These are phyloP conservation scores for Orthosia gothica DNA, from an alignment of 2,888 invertebrate species.

Conservation along the genomic window DNA sequence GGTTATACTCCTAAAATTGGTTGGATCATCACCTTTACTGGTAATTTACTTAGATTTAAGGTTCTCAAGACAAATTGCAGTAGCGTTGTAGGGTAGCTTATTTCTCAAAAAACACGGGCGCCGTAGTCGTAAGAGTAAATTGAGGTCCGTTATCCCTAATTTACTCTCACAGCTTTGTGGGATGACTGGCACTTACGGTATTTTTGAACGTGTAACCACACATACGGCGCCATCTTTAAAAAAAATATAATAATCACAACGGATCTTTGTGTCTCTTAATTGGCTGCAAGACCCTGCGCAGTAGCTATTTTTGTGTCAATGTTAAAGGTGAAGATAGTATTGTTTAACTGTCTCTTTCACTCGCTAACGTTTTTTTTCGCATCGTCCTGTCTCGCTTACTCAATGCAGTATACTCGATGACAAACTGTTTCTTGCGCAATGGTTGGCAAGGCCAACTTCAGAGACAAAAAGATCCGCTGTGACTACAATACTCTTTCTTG, in stretches of 20 bases:
- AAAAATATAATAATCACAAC: neutral
- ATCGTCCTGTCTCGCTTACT: too few species aligned
- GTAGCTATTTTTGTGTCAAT: too few species aligned
- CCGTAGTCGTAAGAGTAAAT: conserved; percentile 36
- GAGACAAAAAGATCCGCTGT: too few species aligned
- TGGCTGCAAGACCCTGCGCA: too few species aligned
- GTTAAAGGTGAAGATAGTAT: too few species aligned
- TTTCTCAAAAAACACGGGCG: conserved; percentile 30
- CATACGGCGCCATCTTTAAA: neutral
- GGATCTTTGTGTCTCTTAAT: too few species aligned
- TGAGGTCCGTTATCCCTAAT: conserved; percentile 45
- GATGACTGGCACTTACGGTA: conserved; percentile 38
- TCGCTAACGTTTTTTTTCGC: too few species aligned
- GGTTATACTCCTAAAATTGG: neutral
- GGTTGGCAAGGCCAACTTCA: too few species aligned
- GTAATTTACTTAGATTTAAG: conserved; percentile 4
- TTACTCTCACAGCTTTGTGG: conserved; percentile 21
- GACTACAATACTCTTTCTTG: neutral
- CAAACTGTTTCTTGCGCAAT: too few species aligned
- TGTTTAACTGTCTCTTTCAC: too few species aligned
- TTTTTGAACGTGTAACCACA: neutral
- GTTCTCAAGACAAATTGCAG: conserved; percentile 15
- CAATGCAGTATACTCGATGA: too few species aligned
- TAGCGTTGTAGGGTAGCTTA: conserved; percentile 15
- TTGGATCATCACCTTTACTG: conserved; percentile 11